Percentiles rank a stretch among this genome's conserved stretches.
Conservation (phyloP, 35 echinoderm and acorn worm genomes). For the Patiria miniata region DNA sequence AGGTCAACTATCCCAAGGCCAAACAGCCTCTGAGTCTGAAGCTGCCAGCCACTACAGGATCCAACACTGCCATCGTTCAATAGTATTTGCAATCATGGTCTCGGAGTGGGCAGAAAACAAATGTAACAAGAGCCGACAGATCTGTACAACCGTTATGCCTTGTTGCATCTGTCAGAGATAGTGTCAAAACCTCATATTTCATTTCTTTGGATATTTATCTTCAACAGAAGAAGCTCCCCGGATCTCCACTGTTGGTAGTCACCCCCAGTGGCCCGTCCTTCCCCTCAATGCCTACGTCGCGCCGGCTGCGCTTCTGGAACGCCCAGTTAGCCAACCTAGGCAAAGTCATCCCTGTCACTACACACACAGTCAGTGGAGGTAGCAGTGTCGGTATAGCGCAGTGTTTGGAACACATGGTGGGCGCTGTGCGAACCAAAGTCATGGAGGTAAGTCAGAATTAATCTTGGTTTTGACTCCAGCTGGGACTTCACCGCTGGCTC, state of each 20-base stretch:
- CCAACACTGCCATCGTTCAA: no score
- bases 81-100: no score
- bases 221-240: slow-evolving; percentile 80
- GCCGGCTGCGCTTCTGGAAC: slow-evolving; percentile 84
- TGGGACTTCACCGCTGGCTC: no score
- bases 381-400: slow-evolving; percentile 63
- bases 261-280: slow-evolving; percentile 66
- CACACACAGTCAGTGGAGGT: slow-evolving; percentile 53
- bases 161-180: no score
- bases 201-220: neutral
- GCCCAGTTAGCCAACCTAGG: slow-evolving; percentile 82
- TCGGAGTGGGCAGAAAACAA: no score
- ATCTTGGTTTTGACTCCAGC: no score
- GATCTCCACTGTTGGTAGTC: slow-evolving; percentile 77
- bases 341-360: slow-evolving; percentile 81
- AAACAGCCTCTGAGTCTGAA: no score
- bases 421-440: slow-evolving; percentile 76
- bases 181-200: neutral
- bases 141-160: no score
- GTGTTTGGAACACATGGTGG: slow-evolving; percentile 93
- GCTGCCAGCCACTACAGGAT: no score
- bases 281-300: slow-evolving; percentile 48
- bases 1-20: no score
- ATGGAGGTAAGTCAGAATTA: slow-evolving; percentile 54
- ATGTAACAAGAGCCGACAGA: no score